phyloP scores from a whole-genome alignment of 2,888 invertebrate genomes.

The Cryptus armator region DNA sequence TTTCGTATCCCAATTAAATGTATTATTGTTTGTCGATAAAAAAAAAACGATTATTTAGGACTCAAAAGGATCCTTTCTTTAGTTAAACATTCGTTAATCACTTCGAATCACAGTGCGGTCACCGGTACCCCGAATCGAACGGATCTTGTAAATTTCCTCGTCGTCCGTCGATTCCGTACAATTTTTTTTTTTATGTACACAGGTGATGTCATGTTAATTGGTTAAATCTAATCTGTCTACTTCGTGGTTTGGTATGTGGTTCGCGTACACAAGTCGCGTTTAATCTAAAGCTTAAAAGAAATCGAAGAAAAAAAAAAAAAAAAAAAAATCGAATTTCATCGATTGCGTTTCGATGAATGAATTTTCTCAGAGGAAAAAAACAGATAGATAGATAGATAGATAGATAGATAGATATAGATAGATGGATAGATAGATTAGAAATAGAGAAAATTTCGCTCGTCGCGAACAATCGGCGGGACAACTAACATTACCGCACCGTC shows the following conservation, averaged over 20 bases:
- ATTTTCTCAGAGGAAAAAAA: constrained; percentile 2
- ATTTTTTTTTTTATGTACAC: constrained; percentile 51
- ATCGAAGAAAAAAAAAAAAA: constrained; percentile 32
- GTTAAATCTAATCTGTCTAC: constrained; percentile 54
- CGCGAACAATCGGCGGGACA: constrained; percentile 32
- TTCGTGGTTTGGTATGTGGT: constrained; percentile 66
- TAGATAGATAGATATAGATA: neutral
- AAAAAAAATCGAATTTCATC: neutral
- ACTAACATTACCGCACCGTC: constrained; percentile 26
- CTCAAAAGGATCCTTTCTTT: constrained; percentile 7
- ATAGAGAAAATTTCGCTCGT: constrained; percentile 10
- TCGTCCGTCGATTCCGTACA: constrained; percentile 42
- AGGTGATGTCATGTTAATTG: constrained; percentile 32
- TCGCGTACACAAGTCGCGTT: constrained; percentile 64
- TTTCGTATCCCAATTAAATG: neutral
- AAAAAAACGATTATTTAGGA: constrained; percentile 1
- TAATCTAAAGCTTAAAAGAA: constrained; percentile 62
- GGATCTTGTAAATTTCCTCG: neutral
- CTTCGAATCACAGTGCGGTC: constrained; percentile 34
- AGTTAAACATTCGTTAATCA: constrained; percentile 25
- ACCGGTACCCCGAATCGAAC: constrained; percentile 12
- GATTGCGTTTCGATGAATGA: constrained; percentile 30
- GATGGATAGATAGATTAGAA: neutral
- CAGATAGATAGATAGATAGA: neutral
- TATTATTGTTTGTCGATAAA: neutral